Base-by-base conservation (phyloP, 2,888 invertebrate species). In the Phragmatobia fuliginosa region DNA sequence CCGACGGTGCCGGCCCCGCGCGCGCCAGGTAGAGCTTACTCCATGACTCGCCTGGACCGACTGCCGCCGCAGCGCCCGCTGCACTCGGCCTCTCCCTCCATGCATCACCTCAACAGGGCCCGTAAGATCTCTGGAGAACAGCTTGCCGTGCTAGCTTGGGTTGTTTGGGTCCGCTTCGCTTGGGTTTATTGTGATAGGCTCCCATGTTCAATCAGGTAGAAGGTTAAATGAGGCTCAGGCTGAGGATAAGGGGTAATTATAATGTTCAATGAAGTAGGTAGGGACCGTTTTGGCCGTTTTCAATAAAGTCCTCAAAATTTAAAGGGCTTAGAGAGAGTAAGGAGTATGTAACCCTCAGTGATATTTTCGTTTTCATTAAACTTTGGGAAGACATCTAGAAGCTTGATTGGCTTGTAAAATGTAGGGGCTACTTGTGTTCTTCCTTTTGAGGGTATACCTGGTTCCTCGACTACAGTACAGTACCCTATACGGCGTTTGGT, bases 11-110 rank as follows among this genome's bases (percentile, higher is more conserved):
- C 98, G 83, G 97, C 93, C 61, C 91, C 93, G 65, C 91, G 94
- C 77, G 91, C 93, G 76, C 94, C 94, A 94, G 95, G 94, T 94
- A 98, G 98, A 96, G 98, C 98, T 89, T 97, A 97, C 96, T 98
- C 98, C 92, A 98, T 98, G 98, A 97, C 98, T 89, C 97, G 98
- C 85, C 97, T 98, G 96, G 98, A 98, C 96, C 87, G 87, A 38
- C 86, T 94, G 76, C 90, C 91, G 58, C 67, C 87, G 41, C 72
- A 78, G 74, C 84, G 88, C n/a, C 86, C 88, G 74, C 82, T 88
- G 67, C 87, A 85, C 80, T 83, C 88, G 64, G 84, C 88, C 66
- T 89, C 91, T 76, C 92, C 92, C 8, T 89, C 91, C 75, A 85
- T 91, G 88, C 92, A 90, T 74, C 92, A 93, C 75, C 91, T 92